Evolutionary conservation across 2,113 vertebrate species (phyloP), one percentile per base, ranked within the genome.

Genomic region (Sapajus apella): DNA sequence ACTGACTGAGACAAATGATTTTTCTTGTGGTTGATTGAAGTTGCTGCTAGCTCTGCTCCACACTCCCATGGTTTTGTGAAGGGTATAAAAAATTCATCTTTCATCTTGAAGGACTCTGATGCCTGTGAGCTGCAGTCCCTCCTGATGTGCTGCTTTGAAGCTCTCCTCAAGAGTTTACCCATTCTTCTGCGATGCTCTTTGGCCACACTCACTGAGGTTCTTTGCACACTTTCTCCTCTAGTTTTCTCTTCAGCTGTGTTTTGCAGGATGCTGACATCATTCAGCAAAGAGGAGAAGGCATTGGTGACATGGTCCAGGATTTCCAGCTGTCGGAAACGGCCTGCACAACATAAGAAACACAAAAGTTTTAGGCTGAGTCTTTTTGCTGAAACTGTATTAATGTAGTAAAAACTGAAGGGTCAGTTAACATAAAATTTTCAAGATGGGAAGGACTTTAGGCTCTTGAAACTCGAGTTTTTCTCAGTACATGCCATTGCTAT

Each of bases 241-340:
- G 25, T 2, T 0, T 85, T 18, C 6, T 81, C 9, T 0, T 94
- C 61, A 32, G 58, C 40, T 6, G 50, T 66, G 70, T 90, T 96
- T 56, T 93, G 96, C 40, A 94, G 55, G 68, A 50, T 91, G 79
- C 96, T 97, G 81, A 98, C 25, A 0, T 97, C 3, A 0, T 83
- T 94, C 87, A 98, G 80, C 91, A 99, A 97, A 85, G 98, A 98
- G 0, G 98, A 98, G 85, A 99, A 97, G 58, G 97, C 95, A 32
- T 40, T 98, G 11, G 98, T 97, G 64, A 98, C 94, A 0, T 95
- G 96, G 87, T 98, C 95, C 87, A 98, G 76, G 43, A 98, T 96
- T 98, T 98, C 93, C 45, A 99, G 70, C 82, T 98, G 98, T 87
- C 1, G 88, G 96, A 99, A 99, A 88, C 92, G 84, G 82, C 97